phyloP scores from a whole-genome alignment of 2,797 vertebrate species.

The Microctenopoma stevenorrisi region DNA sequence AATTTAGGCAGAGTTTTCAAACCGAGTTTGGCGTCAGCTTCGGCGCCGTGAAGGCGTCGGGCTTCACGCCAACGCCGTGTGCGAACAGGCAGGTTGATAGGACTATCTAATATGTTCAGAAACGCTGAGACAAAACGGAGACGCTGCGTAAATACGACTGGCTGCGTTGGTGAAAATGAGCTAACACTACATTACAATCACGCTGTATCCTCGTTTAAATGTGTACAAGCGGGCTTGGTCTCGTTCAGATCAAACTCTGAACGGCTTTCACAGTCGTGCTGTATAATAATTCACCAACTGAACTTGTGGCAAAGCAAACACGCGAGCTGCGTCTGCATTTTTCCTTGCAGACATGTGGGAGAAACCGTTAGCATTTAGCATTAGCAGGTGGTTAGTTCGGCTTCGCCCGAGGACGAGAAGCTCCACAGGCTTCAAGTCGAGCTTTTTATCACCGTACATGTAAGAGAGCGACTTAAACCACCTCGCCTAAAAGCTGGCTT shows the following conservation, averaged over 20 bases:
- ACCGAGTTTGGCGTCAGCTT: background rate
- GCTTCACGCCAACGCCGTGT: background rate
- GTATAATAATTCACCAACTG: background rate
- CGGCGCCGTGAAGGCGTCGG: no score
- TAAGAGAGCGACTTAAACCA: accelerated
- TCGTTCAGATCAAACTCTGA: background rate
- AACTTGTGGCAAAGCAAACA: conserved; percentile 15
- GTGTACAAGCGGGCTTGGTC: no score
- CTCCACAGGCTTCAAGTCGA: background rate
- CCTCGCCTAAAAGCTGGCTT: background rate
- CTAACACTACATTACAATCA: background rate
- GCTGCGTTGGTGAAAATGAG: background rate
- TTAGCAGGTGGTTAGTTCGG: conserved; percentile 33
- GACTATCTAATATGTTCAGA: background rate
- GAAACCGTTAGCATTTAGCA: conserved; percentile 72
- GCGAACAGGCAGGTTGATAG: background rate
- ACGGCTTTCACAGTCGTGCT: background rate
- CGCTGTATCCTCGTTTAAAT: background rate
- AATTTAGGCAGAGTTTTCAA: background rate
- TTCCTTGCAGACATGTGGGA: conserved; percentile 64
- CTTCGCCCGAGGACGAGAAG: background rate
- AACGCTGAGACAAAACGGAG: background rate
- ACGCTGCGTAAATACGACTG: no score
- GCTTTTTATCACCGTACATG: accelerated
- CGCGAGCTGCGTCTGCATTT: background rate